Conservation (phyloP, 2,113 vertebrate genomes). For the Hystrix brachyura region DNA sequence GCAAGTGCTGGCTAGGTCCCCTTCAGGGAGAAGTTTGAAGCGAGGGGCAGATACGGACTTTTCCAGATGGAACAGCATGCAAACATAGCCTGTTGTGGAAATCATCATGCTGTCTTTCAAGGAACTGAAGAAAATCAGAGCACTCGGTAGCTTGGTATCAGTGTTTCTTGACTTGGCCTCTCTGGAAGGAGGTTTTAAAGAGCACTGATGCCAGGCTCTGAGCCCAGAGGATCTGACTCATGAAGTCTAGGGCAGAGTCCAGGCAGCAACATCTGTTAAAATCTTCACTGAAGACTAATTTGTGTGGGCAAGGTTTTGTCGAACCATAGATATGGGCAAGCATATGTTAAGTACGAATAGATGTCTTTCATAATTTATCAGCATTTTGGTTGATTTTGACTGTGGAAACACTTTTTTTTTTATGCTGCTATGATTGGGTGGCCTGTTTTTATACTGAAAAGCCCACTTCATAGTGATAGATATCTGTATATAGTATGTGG, state of each 20-base stretch:
- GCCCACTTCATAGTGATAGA: background rate
- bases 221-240: background rate
- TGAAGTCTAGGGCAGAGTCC: background rate
- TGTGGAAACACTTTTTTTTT: background rate
- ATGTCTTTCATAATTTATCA: background rate
- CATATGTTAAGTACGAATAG: background rate
- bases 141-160: background rate
- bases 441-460: background rate
- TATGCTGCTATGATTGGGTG: background rate
- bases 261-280: background rate
- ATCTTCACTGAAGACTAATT: background rate
- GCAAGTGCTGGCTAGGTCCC: background rate
- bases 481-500: background rate
- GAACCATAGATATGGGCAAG: background rate
- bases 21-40: background rate
- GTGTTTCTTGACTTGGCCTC: background rate
- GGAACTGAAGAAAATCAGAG: background rate
- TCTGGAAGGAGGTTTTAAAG: background rate
- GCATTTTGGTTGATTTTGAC: background rate
- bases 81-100: background rate
- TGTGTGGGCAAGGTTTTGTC: background rate
- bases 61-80: background rate
- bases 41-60: background rate
- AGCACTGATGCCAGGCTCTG: background rate
- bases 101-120: background rate